Base-by-base conservation (phyloP, 2,888 invertebrate species). In the Meganola albula region DNA sequence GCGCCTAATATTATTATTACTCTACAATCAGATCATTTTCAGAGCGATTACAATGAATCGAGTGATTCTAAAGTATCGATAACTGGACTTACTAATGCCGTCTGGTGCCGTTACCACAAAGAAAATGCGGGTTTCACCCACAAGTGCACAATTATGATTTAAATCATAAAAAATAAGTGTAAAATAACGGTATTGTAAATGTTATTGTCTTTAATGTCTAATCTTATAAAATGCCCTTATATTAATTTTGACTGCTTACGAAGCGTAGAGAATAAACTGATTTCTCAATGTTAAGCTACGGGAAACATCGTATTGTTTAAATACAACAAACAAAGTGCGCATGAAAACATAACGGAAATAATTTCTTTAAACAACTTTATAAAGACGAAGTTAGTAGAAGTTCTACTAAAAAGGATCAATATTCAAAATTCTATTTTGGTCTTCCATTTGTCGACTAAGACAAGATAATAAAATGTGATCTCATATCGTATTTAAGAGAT, bases 1-100 rank as follows among this genome's bases (percentile, higher is more conserved):
- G 43, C 53, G 40, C 48, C 42, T 46, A 55, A 60, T 53, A 55
- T 40, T 52, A 55, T 55, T 61, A 64, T 60, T 55, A 53, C 54
- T 52, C 43, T 48, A 43, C 50, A 49, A 63, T 53, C 51, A 42
- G 50, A 55, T 57, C 48, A 55, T 58, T 59, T 53, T 54, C 60
- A 54, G 40, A 46, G 43, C 51, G 41, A 62, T 63, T 58, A 62
- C 51, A 52, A 51, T 54, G 51, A 57, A 53, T 55, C 58, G 42
- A 49, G 56, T 55, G 58, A 48, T 54, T 51, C 24, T 50, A 43
- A 43, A 40, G 48, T 16, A 47, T 47, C 42, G 48, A 55, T 57
- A 58, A 52, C 49, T 51, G 52, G 46, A 56, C 46, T 49, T 46
- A 52, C 42, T 37, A 18, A 27, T 41, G 35, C 38, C 36, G 36